Evolutionary conservation across 2,113 vertebrate genomes (phyloP), one percentile per base, ranked within the genome.

Genomic region (Nycticorax nycticorax): DNA sequence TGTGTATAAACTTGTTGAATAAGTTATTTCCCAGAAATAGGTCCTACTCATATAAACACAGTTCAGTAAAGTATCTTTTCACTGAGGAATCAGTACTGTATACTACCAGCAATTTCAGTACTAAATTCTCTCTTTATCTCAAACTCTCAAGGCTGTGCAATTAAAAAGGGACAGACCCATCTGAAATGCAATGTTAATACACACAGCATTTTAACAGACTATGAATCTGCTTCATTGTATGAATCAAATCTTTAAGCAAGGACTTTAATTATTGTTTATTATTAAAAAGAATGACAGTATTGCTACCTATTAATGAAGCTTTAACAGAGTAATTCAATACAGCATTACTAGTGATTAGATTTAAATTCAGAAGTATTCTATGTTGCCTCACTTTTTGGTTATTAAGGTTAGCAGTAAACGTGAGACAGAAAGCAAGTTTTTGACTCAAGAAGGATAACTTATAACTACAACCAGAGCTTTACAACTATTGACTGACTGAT

Each of bases 221-320:
- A 28, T 72, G 82, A 86, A 91, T 81, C 52, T 52, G 5, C 63
- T 94, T 72, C 86, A 27, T 45, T 88, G 12, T 71, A 71, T 72
- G n/a, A 90, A 92, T 90, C 67, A 93, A 35, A 77, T 64, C 32
- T 93, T 92, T 92, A 75, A 85, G 39, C 43, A 92, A 97, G 33
- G 71, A 69, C 48, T 39, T 59, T 78, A 79, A 80, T 72, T 84
- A 75, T 62, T 78, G 23, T 75, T 88, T 95, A 55, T 80, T 94
- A 59, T n/a, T 43, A 37, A 57, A 33, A 83, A 79, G 43, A 85
- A 55, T 83, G 30, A 76, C 48, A 76, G 23, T 79, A 59, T 57
- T 73, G 33, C 41, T 92, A 39, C 26, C 32, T 88, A n/a, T 64
- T 63, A 30, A 80, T 13, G 3, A 69, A 59, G 9, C 21, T 76